Conservation (phyloP, 1,140 invertebrate species). For the Mylabris phalerata region DNA sequence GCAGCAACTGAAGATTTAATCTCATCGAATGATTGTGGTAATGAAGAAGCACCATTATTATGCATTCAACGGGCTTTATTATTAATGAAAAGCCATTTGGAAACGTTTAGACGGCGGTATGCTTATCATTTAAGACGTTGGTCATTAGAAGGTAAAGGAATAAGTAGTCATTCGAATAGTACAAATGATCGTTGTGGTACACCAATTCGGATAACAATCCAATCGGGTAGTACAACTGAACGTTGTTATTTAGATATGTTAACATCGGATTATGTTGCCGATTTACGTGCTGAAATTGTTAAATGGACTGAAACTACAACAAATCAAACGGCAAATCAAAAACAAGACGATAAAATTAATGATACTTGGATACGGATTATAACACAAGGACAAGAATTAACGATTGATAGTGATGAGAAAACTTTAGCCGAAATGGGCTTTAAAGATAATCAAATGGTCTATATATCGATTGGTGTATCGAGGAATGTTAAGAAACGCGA, state of each 20-base stretch:
- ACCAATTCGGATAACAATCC: constrained; percentile 68
- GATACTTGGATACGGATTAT: constrained; percentile 69
- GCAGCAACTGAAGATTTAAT: constrained; percentile 68
- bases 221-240: constrained; percentile 77
- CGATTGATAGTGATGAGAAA: constrained; percentile 89
- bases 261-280: constrained; percentile 74
- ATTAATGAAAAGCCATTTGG: constrained; percentile 83
- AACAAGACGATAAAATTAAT: not conserved
- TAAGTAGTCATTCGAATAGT: constrained; percentile 64
- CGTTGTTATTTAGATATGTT: constrained; percentile 69
- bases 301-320: constrained; percentile 70
- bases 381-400: constrained; percentile 87
- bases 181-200: constrained; percentile 47
- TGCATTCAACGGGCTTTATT: constrained; percentile 84
- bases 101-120: constrained; percentile 78
- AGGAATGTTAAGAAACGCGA: constrained; percentile 67
- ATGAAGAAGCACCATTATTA: constrained; percentile 68
- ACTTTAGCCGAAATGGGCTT: constrained; percentile 83
- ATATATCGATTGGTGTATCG: constrained; percentile 78
- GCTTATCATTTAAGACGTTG: constrained; percentile 79
- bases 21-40: constrained; percentile 40
- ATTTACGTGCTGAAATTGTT: constrained; percentile 86
- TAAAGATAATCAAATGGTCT: constrained; percentile 84
- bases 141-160: constrained; percentile 72
- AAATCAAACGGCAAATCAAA: too few relatives aligned